Conservation (phyloP, 2,888 invertebrate genomes). For the Lamellibrachia columna region DNA sequence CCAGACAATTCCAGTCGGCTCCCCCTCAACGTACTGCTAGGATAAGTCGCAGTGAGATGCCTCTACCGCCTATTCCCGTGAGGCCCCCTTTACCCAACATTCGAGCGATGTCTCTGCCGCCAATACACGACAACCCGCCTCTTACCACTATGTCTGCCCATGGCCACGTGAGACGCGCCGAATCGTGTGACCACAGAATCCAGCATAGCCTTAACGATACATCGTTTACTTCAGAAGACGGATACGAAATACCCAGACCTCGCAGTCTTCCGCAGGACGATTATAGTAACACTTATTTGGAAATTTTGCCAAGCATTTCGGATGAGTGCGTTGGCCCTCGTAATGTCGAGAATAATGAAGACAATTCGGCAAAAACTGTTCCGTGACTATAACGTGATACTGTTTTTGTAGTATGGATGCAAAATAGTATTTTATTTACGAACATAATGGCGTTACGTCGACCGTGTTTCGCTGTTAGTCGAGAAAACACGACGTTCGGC, state of each 20-base stretch:
- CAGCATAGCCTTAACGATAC: not conserved
- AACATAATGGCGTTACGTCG: not conserved
- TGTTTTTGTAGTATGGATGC: not conserved
- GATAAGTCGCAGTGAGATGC: not conserved
- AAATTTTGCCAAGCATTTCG: slow-evolving; percentile 7
- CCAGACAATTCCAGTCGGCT: not conserved
- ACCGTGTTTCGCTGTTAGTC: not conserved
- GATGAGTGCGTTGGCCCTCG: not conserved
- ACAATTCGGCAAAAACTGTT: not conserved
- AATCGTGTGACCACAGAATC: not conserved
- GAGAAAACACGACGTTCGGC: too few relatives aligned
- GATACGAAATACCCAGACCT: not conserved
- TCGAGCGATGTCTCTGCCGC: not conserved
- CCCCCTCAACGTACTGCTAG: not conserved
- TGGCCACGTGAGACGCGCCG: not conserved
- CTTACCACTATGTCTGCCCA: not conserved
- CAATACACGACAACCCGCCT: not conserved
- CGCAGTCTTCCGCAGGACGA: not conserved
- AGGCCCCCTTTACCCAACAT: not conserved
- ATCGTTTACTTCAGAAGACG: not conserved
- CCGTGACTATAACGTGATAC: not conserved
- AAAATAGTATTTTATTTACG: not conserved
- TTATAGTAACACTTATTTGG: not conserved
- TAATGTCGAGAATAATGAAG: not conserved
- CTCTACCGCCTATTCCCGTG: not conserved